Evolutionary conservation across 2,113 vertebrate species (phyloP), one percentile per base, ranked within the genome.

Genomic region (Monopterus albus): DNA sequence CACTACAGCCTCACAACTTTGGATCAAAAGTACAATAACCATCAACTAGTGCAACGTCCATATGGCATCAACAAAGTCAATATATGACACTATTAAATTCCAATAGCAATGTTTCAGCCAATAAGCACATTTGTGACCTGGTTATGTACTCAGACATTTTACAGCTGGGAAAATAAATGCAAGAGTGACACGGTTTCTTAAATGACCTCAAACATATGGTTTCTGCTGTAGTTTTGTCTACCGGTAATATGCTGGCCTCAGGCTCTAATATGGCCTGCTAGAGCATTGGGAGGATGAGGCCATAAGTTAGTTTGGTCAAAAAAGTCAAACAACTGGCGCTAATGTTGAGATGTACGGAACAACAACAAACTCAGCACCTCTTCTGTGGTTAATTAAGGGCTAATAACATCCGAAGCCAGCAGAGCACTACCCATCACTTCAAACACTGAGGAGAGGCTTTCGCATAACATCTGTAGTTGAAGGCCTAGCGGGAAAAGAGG

Each of bases 311-410:
- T 46, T 80, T n/a, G 1, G 35, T 2, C 31, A n/a, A 45, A 68
- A 51, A 28, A 38, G 36, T n/a, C 23, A 23, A 36, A 23, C 2
- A 36, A 38, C 45, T 5, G 21, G 58, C 13, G 20, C 14, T 28
- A 7, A 57, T 28, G 33, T 59, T 38, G 45, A 25, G 49, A 4
- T 81, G 62, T 45, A 50, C 43, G 7, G 20, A 65, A 72, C 52
- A 84, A 84, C 59, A 75, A 63, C 49, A 50, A 20, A 58, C 39
- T 40, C 62, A 62, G 64, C 38, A 65, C 67, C 46, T 14, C 23
- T 13, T 68, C 10, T 29, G 35, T 20, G 35, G 59, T 66, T 85
- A 79, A 79, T 79, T 64, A 85, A n/a, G 0, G n/a, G 31, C 35
- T 72, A 60, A 82, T 61, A 66, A 79, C 9, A 72, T 23, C 61